Evolutionary conservation across 2,797 vertebrate genomes (phyloP).

Genomic region (Poeciliopsis presidionis): DNA sequence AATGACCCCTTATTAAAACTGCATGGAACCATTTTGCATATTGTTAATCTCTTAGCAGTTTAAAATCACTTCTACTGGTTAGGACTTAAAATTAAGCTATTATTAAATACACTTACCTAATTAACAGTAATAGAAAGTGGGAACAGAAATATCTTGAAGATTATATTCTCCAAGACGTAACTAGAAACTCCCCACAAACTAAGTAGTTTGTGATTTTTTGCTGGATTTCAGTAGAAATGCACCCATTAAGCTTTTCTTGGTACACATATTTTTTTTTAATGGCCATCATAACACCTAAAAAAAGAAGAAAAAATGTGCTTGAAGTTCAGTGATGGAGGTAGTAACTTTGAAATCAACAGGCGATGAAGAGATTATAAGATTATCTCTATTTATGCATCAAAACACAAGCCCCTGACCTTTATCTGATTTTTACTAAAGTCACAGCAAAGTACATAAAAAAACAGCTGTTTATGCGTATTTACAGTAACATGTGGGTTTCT

Average conservation of each 20-base stretch:
- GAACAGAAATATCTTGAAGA: background rate
- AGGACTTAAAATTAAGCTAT: background rate
- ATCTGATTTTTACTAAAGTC: background rate
- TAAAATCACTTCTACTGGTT: background rate
- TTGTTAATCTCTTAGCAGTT: background rate
- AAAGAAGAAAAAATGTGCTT: background rate
- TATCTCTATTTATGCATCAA: constrained; percentile 1
- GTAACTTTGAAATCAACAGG: background rate
- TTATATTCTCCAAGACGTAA: background rate
- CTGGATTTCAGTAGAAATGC: background rate
- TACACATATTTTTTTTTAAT: background rate
- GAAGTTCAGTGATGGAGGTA: background rate
- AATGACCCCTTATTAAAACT: background rate
- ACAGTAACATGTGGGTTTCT: background rate
- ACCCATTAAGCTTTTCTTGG: background rate
- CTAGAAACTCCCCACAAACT: background rate
- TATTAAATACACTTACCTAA: background rate
- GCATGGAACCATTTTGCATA: background rate
- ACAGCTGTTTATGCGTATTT: background rate
- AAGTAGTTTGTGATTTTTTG: background rate
- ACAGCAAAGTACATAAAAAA: background rate
- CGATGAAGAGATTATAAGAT: background rate
- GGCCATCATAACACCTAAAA: background rate
- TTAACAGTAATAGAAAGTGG: background rate
- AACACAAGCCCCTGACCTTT: background rate